Conservation (phyloP, 2,797 vertebrate genomes). For the Florisuga fusca region DNA sequence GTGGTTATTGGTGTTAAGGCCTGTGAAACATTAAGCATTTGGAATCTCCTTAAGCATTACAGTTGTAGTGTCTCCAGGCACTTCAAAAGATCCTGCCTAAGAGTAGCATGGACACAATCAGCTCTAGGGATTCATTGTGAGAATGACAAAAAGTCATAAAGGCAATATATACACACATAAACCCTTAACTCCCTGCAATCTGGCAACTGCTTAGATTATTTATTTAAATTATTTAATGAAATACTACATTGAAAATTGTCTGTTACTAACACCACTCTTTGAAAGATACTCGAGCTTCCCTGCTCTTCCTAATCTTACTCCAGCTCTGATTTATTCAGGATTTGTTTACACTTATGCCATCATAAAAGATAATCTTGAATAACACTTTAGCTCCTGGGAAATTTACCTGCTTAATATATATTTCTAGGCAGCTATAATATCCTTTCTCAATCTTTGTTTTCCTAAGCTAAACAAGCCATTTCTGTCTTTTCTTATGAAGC, state of each 20-base stretch:
- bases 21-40: not conserved
- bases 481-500: not conserved
- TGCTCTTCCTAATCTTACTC: not conserved
- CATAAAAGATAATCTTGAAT: not conserved
- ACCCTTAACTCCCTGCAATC: not conserved
- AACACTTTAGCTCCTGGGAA: not conserved
- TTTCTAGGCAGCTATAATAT: not conserved
- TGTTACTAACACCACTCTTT: not conserved
- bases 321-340: not conserved
- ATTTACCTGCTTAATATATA: not conserved
- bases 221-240: not conserved
- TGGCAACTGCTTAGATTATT: not conserved
- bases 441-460: not conserved
- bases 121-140: fast-evolving
- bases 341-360: not conserved
- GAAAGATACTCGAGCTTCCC: not conserved
- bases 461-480: not conserved
- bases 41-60: not conserved
- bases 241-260: not conserved
- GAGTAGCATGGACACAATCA: not conserved
- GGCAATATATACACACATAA: not conserved
- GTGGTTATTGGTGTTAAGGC: not conserved
- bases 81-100: not conserved
- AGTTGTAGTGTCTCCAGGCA: not conserved
- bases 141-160: not conserved